Evolutionary conservation across 2,888 invertebrate species (phyloP).

Genomic region (Sarcophaga rosellei): DNA sequence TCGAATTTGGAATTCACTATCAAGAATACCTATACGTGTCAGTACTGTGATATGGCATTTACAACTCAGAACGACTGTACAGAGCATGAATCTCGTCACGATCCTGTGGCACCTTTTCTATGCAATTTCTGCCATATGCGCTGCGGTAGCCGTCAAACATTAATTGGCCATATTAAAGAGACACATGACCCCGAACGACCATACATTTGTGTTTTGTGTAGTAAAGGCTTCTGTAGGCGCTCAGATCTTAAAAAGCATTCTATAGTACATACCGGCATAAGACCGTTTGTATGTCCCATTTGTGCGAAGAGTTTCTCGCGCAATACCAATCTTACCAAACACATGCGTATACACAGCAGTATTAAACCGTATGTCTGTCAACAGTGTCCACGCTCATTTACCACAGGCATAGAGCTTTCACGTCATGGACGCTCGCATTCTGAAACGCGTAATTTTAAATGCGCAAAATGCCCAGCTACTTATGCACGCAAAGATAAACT

Average conservation of each 20-base stretch:
- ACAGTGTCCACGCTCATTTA: constrained; percentile 88
- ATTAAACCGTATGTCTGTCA: constrained; percentile 88
- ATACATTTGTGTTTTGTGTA: constrained; percentile 87
- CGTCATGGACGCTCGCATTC: constrained; percentile 87
- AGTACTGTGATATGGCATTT: constrained; percentile 88
- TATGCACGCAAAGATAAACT: constrained; percentile 88
- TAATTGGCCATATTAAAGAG: constrained; percentile 85
- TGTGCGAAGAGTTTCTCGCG: constrained; percentile 89
- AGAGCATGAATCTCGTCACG: constrained; percentile 86
- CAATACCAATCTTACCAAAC: constrained; percentile 89
- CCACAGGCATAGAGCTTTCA: constrained; percentile 86
- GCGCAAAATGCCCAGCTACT: constrained; percentile 85
- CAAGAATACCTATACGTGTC: constrained; percentile 86
- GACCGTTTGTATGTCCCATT: constrained; percentile 88
- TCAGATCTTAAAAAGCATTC: constrained; percentile 89
- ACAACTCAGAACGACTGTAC: constrained; percentile 85
- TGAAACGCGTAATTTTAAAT: constrained; percentile 85
- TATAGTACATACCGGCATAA: constrained; percentile 88
- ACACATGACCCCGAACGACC: constrained; percentile 87
- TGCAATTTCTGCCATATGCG: constrained; percentile 78
- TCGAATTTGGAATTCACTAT: constrained; percentile 68
- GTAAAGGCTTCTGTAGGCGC: constrained; percentile 86
- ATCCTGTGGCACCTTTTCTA: constrained; percentile 80
- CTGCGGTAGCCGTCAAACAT: constrained; percentile 74
- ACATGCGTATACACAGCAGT: constrained; percentile 87